phyloP scores from a whole-genome alignment of 2,113 vertebrate genomes.

The Sinocyclocheilus anophthalmus region DNA sequence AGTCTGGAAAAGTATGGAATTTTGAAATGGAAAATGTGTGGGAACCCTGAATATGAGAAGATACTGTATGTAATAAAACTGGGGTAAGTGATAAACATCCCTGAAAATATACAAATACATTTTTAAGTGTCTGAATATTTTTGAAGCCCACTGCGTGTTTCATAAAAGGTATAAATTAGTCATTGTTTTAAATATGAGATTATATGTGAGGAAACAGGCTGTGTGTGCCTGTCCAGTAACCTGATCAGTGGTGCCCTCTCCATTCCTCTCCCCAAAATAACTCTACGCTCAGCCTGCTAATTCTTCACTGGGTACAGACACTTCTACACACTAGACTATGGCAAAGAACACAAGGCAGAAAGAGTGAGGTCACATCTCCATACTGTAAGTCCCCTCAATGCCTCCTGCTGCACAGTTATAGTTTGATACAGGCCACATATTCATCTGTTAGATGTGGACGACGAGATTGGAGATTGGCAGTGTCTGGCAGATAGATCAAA shows the following conservation, averaged over 20 bases:
- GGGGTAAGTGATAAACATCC: no score
- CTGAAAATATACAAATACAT: no score
- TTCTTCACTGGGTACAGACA: constrained; percentile 47
- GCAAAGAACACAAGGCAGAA: constrained; percentile 14
- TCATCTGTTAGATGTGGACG: neutral
- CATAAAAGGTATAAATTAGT: neutral
- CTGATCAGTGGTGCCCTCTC: constrained; percentile 60
- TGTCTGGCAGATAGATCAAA: neutral
- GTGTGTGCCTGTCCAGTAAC: constrained; percentile 43
- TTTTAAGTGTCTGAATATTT: neutral
- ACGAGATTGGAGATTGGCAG: neutral
- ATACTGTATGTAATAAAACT: no score
- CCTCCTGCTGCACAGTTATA: neutral
- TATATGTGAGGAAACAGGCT: neutral
- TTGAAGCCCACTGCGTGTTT: neutral
- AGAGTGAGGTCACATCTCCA: constrained; percentile 22
- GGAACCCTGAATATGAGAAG: no score
- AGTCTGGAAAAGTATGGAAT: no score
- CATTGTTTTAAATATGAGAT: neutral
- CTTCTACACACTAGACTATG: constrained; percentile 45
- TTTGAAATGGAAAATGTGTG: no score
- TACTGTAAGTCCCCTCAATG: neutral
- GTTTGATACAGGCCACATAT: neutral
- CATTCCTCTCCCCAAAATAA: constrained; percentile 74
- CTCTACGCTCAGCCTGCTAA: constrained; percentile 38